Evolutionary conservation across 2,113 vertebrate genomes (phyloP).

Genomic region (Anas platyrhynchos): DNA sequence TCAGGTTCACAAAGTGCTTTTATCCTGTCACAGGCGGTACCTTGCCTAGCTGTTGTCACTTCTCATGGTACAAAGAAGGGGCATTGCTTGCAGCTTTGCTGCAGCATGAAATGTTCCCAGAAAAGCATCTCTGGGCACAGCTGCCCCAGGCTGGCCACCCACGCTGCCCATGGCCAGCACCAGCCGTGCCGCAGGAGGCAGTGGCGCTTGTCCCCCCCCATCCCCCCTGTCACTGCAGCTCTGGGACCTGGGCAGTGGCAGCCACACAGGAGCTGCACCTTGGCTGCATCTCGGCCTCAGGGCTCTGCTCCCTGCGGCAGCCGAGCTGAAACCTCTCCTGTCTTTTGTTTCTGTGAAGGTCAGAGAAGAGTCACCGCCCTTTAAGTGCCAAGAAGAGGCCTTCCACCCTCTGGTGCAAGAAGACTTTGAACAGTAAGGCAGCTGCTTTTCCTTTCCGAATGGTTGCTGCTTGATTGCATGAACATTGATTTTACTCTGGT

Average conservation of each 20-base stretch:
- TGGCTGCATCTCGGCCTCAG: not conserved
- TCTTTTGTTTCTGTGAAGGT: constrained; percentile 53
- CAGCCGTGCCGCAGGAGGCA: too few species aligned
- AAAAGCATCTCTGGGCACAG: not conserved
- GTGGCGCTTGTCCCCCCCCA: too few species aligned
- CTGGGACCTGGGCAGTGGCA: not conserved
- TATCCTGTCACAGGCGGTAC: not conserved
- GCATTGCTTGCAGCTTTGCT: not conserved
- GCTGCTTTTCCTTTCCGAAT: fast-evolving
- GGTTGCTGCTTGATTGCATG: not conserved
- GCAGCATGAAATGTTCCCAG: fast-evolving
- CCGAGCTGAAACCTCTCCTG: not conserved
- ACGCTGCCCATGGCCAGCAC: not conserved
- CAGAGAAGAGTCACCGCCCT: not conserved
- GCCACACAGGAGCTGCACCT: not conserved
- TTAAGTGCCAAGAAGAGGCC: constrained; percentile 32
- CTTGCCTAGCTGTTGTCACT: not conserved
- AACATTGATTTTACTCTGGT: fast-evolving
- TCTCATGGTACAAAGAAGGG: not conserved
- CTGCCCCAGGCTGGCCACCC: not conserved
- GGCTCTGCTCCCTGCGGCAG: not conserved
- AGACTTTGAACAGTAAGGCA: constrained; percentile 58
- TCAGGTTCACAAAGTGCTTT: fast-evolving
- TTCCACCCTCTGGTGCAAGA: not conserved
- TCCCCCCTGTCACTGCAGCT: too few species aligned